phyloP scores from a whole-genome alignment of 2,797 vertebrate genomes.

The Balearica regulorum region DNA sequence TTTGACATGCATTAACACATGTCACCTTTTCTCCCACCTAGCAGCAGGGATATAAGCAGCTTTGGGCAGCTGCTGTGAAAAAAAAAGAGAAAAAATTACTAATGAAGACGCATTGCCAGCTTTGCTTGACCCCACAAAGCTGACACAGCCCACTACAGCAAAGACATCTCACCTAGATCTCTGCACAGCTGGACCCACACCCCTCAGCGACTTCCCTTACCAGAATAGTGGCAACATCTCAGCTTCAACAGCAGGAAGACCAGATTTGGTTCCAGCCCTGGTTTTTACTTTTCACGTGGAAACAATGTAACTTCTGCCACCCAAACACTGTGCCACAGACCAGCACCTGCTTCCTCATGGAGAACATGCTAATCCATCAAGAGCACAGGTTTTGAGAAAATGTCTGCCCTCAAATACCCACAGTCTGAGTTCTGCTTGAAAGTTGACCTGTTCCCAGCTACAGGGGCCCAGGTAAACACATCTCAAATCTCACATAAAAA shows the following conservation, averaged over 20 bases:
- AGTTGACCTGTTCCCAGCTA: neutral
- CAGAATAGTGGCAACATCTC: neutral
- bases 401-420: neutral
- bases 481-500: neutral
- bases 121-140: neutral
- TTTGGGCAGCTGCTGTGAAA: neutral
- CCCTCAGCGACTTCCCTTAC: neutral
- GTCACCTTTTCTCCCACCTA: neutral
- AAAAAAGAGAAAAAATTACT: neutral
- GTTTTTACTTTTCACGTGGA: neutral
- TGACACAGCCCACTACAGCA: neutral
- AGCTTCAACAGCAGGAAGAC: neutral
- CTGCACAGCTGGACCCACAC: neutral
- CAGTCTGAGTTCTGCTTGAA: neutral
- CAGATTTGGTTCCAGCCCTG: neutral
- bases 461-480: neutral
- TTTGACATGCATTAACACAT: fast-evolving
- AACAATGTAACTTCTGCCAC: neutral
- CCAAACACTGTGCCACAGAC: neutral
- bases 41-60: neutral
- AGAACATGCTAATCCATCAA: neutral
- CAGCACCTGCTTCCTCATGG: fast-evolving
- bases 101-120: neutral
- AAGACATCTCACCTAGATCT: neutral
- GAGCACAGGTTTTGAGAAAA: neutral